Evolutionary conservation across 2,113 vertebrate genomes (phyloP).

Genomic region (Proterorhinus semilunaris): DNA sequence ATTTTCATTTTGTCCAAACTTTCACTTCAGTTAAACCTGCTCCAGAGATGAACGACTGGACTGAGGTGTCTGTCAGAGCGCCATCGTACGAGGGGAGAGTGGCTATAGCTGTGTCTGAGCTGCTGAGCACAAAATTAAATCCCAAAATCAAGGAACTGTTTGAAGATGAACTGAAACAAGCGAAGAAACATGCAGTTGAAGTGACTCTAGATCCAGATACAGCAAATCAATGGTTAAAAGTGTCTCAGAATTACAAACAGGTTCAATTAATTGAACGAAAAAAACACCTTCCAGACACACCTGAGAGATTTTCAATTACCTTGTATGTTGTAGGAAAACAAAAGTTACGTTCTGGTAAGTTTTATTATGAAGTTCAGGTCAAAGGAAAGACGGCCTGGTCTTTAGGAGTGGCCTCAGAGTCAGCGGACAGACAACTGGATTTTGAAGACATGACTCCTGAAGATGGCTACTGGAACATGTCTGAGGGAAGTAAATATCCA

Average conservation of each 20-base stretch:
- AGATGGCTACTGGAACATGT: slow-evolving; percentile 23
- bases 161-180: slow-evolving; percentile 13
- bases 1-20: neutral
- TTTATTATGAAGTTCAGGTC: neutral
- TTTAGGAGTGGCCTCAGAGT: slow-evolving; percentile 33
- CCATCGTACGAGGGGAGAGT: slow-evolving; percentile 15
- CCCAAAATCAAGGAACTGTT: slow-evolving; percentile 3
- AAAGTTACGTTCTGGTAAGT: slow-evolving; percentile 31
- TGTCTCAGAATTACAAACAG: slow-evolving; percentile 19
- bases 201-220: slow-evolving; percentile 44
- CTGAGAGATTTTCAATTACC: slow-evolving; percentile 6
- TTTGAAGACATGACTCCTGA: neutral
- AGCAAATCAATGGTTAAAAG: slow-evolving; percentile 13
- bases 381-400: slow-evolving; percentile 15
- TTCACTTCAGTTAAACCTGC: neutral
- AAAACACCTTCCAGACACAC: neutral
- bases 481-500: neutral
- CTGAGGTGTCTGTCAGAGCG: neutral
- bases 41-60: slow-evolving; percentile 3
- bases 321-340: slow-evolving; percentile 27
- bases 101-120: neutral
- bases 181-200: slow-evolving; percentile 23
- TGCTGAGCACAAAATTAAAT: neutral
- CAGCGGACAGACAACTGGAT: slow-evolving; percentile 6
- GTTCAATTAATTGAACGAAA: neutral